Evolutionary conservation across 2,888 invertebrate genomes (phyloP), one percentile per base, ranked within the genome.

Genomic region (Drosophila mercatorum): DNA sequence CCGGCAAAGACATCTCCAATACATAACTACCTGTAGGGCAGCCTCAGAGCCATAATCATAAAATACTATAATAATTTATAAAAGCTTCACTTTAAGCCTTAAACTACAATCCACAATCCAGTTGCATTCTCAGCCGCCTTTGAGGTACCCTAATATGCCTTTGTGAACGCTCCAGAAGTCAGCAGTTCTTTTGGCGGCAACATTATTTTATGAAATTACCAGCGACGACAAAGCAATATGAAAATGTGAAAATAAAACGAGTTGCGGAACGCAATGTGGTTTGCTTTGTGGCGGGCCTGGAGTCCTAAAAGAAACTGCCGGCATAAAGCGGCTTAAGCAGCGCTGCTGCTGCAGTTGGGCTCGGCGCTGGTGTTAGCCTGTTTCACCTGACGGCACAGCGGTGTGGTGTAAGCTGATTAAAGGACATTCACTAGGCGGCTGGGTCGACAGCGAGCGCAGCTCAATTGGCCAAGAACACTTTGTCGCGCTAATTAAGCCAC

Each of bases 401-500:
- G 43, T 58, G 57, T 63, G 26, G 51, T 58, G 46, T 85, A 89
- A 88, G 86, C 86, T 75, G 80, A 85, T 88, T 83, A 75, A 62
- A 34, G 55, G 49, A 61, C 86, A 53, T 71, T 22, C 22, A 28
- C 41, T 7, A 68, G 66, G 43, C 75, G 43, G 68, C 8, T 14
- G 14, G 14, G 47, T 14, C 14, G 8, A 14, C 46, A 26, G 2
- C 69, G 46, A 59, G 36, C 46, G 43, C 41, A 65, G 63, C 78
- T 67, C 68, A 69, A 90, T 86, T 89, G 84, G 65, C 64, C 68
- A 67, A 76, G 75, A 62, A 75, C 85, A 84, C 73, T 90, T 87
- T 79, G 80, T 77, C 60, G 63, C 73, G 68, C 83, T 85, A 89
- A 86, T 86, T 86, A 89, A 81, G 80, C 77, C 73, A 77, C 64